Percentiles rank a stretch among this genome's conserved stretches.
phyloP scores from a whole-genome alignment of 2,888 invertebrate genomes.

The Erebia epiphron region DNA sequence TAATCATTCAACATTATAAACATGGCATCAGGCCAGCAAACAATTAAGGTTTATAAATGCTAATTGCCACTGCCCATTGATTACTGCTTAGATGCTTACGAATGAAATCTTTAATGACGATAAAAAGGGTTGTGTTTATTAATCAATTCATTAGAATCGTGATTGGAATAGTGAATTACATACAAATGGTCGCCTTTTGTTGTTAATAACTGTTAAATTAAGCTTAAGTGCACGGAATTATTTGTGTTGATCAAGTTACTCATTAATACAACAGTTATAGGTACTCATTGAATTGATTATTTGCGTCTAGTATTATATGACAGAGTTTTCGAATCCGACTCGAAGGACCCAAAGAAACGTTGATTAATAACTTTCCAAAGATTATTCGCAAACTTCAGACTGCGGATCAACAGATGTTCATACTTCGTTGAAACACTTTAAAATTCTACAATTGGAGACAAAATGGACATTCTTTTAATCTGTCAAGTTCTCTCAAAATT shows the following conservation, averaged over 20 bases:
- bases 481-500: no score
- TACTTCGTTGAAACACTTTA: no score
- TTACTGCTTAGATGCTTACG: background rate
- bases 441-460: no score
- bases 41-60: slow-evolving; percentile 19
- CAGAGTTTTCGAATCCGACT: background rate
- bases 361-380: background rate
- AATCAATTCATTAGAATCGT: background rate
- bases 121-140: background rate
- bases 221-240: background rate
- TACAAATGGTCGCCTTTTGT: background rate
- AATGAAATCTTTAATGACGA: background rate
- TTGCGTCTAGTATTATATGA: background rate
- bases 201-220: background rate
- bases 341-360: slow-evolving; percentile 3
- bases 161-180: background rate
- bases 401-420: background rate
- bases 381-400: background rate
- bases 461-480: no score
- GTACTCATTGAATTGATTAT: no score
- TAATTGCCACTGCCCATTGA: slow-evolving; percentile 12
- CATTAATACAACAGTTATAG: background rate
- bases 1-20: slow-evolving; percentile 36
- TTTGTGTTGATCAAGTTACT: background rate
- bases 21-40: slow-evolving; percentile 27